Base-by-base conservation (phyloP, 2,888 invertebrate species). In the Drosophila siamana region DNA sequence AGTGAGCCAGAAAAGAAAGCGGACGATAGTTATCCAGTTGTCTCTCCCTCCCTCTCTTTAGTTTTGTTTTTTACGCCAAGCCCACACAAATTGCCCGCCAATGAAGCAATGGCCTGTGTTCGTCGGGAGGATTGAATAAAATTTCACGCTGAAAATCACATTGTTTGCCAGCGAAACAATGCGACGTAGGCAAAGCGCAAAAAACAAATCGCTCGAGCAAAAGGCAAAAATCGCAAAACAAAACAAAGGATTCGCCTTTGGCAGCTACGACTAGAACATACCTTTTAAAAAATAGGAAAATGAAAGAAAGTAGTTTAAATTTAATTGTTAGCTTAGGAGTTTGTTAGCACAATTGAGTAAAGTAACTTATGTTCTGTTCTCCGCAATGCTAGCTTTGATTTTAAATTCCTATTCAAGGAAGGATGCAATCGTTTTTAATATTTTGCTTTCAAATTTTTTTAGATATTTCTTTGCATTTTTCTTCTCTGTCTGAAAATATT, bases 81-180 rank as follows among this genome's bases (percentile, higher is more conserved):
- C n/a, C 11, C 36, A 13, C 36, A 16, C 38, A 40, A 48, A 24
- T 51, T 33, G 16, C 33, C 24, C 59, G 22, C 43, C 65, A 67
- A 63, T 72, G 77, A 44, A 56, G 15, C 69, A 56, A 38, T 60
- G 61, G 57, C 54, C 66, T 63, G 38, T 55, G 51, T 48, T 64
- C 70, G 30, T 64, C 70, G 30, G 36, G 43, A 43, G 69, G 73
- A 84, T 82, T 80, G 86, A 87, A 85, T 85, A 72, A 85, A 87
- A 80, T 85, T 87, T 83, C 71, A 87, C 79, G 80, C 77, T 74
- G 86, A 73, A 86, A 82, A 74, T 85, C 86, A 74, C 78, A 87
- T 80, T 85, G 84, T 86, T 73, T 78, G 69, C 72, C 78, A 69
- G 66, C 54, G 69, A 70, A 84, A 83, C 80, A 80, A 75, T 77